These are phyloP conservation scores for Entelurus aequoreus DNA, from an alignment of 2,113 vertebrate genomes.

Conservation along the genomic window DNA sequence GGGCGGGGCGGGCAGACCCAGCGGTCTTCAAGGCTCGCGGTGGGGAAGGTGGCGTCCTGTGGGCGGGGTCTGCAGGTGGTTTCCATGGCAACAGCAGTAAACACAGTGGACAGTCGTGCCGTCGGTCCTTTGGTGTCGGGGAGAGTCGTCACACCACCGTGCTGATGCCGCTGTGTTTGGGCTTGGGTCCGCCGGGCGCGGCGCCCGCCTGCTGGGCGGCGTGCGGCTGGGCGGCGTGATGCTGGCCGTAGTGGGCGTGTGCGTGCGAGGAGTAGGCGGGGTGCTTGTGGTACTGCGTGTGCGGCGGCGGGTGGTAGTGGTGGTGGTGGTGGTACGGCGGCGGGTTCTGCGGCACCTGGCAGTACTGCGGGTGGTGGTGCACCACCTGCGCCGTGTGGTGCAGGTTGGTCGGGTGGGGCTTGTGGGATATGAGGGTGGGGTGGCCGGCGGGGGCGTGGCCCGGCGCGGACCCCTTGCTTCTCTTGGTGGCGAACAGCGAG, in stretches of 20 bases:
- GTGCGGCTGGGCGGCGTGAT: constrained; percentile 22
- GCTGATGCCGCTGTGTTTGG: constrained; percentile 96
- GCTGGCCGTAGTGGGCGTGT: constrained; percentile 34
- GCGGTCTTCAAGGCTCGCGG: constrained; percentile 8
- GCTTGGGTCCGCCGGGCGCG: constrained; percentile 75
- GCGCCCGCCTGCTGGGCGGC: constrained; percentile 66
- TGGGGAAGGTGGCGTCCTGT: no score
- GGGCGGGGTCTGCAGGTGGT: constrained; percentile 48
- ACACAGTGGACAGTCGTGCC: constrained; percentile 69
- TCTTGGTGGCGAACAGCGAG: constrained; percentile 87
- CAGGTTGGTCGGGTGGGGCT: constrained; percentile 71
- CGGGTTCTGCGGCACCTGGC: constrained; percentile 82
- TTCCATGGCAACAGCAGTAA: constrained; percentile 61
- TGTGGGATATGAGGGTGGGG: constrained; percentile 77
- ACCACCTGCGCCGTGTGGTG: constrained; percentile 77
- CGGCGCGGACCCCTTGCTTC: constrained; percentile 81
- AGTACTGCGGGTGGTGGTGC: constrained; percentile 79
- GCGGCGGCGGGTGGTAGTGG: constrained; percentile 86
- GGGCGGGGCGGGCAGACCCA: constrained; percentile 19
- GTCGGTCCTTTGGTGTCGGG: constrained; percentile 67
- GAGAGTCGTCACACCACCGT: constrained; percentile 87
- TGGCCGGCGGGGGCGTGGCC: constrained; percentile 72
- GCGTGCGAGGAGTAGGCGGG: constrained; percentile 73
- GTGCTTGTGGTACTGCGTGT: constrained; percentile 77
- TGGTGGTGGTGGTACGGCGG: constrained; percentile 91